Base-by-base conservation (phyloP, 2,113 vertebrate species). In the Chloebia gouldiae region DNA sequence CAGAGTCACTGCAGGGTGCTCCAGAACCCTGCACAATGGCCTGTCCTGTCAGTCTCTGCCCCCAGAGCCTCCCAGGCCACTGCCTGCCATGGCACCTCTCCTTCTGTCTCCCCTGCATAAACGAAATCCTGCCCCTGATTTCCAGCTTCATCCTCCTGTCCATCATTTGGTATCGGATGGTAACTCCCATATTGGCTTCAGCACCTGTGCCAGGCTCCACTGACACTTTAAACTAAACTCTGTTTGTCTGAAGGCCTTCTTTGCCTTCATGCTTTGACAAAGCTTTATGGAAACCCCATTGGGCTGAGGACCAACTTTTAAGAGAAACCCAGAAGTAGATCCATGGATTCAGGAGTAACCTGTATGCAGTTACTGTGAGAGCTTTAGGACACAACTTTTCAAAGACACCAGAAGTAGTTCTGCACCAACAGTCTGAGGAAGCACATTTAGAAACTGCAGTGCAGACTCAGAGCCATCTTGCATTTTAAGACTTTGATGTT, bases 81-180 rank as follows among this genome's bases (percentile, higher is more conserved):
- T 21, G 49, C 37, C n/a, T 13, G 5, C 6, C 10, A 0, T 1
- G 3, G 66, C 45, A 7, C 4, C 80, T 24, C 68, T 81, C 42
- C 5, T 47, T 81, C 45, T 49, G 42, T n/a, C 47, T n/a, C n/a
- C 59, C 17, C n/a, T 86, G 54, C 50, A 33, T 25, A 39, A 80
- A 82, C 37, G 35, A 25, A 79, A 53, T 2, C 10, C 47, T 44
- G 11, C 5, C 25, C 27, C 47, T 35, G 0, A 44, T 13, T 57
- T 44, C 39, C 39, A 70, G 2, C 22, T 21, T 39, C 50, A 28
- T 28, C 44, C 50, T 49, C 9, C 51, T 61, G n/a, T 18, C 47
- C 35, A 4, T 20, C 17, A 7, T 2, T 11, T 27, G 42, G 21
- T 30, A 31, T 0, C 28, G 72, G 69, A n/a, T 10, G 19, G 0